phyloP scores from a whole-genome alignment of 2,797 vertebrate species.

The Ciconia nigra region DNA sequence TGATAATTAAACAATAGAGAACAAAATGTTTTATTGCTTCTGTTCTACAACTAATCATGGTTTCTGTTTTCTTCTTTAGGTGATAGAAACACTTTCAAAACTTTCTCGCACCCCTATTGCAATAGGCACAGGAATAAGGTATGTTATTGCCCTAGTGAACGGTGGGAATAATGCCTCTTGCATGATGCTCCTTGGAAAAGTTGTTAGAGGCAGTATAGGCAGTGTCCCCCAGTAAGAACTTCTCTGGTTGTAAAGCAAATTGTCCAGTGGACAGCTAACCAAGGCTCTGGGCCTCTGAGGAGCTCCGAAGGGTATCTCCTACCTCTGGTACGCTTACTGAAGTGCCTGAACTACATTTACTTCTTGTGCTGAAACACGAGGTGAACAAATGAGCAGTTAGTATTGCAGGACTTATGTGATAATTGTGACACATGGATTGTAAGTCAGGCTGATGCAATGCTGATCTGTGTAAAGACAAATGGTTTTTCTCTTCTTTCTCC shows the following conservation, averaged over 20 bases:
- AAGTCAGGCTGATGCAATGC: neutral
- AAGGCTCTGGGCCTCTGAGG: neutral
- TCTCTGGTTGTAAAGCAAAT: neutral
- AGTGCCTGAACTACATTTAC: neutral
- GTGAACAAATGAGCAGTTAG: neutral
- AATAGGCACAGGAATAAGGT: slow-evolving; percentile 90
- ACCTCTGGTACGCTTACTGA: rapidly evolving
- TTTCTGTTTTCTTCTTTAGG: slow-evolving; percentile 74
- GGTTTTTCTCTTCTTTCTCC: rapidly evolving
- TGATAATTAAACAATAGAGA: neutral
- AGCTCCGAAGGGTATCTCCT: rapidly evolving
- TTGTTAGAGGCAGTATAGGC: neutral
- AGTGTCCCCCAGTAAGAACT: neutral
- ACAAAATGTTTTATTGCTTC: neutral
- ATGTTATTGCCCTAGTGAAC: neutral
- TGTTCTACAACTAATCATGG: neutral
- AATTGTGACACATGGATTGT: rapidly evolving
- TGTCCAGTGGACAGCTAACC: neutral
- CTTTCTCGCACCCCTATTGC: slow-evolving; percentile 87
- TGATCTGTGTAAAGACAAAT: neutral
- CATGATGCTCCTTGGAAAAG: neutral
- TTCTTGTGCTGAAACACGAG: neutral
- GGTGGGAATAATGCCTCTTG: neutral
- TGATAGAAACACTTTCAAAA: slow-evolving; percentile 93
- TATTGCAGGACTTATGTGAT: neutral